Evolutionary conservation across 2,113 vertebrate species (phyloP).

Genomic region (Rhinichthys klamathensis): DNA sequence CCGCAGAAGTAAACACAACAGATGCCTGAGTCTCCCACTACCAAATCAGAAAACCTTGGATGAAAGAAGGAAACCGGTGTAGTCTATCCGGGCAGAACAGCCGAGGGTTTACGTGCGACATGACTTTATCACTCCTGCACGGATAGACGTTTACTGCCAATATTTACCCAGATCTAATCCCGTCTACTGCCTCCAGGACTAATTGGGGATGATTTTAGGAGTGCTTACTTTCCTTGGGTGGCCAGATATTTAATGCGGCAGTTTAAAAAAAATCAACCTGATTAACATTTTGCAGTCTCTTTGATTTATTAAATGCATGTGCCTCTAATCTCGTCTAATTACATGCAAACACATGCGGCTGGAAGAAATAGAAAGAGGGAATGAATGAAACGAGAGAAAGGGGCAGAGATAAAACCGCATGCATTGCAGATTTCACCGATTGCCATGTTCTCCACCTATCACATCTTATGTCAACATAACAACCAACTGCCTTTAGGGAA

Average conservation of each 20-base stretch:
- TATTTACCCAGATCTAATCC: conserved; percentile 42
- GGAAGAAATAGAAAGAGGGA: background rate
- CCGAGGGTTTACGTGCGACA: conserved; percentile 1
- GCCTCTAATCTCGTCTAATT: conserved; percentile 40
- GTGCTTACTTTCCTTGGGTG: conserved; percentile 10
- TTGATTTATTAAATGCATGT: conserved; percentile 44
- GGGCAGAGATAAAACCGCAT: background rate
- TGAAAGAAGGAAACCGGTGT: background rate
- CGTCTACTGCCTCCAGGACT: conserved; percentile 7
- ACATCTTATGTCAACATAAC: background rate
- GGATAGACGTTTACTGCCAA: conserved; percentile 20
- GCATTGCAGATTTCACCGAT: background rate
- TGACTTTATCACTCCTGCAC: conserved; percentile 16
- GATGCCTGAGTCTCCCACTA: background rate
- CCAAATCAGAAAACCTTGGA: background rate
- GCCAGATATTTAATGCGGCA: conserved; percentile 45
- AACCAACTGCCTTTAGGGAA: background rate
- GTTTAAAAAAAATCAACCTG: conserved; percentile 44
- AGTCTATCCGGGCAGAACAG: background rate
- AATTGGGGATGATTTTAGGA: conserved; percentile 32
- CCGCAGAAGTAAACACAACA: conserved; percentile 10
- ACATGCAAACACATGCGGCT: conserved; percentile 33
- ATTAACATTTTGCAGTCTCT: conserved; percentile 36
- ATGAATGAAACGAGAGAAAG: background rate
- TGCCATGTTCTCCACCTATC: conserved; percentile 6